phyloP scores from a whole-genome alignment of 2,888 invertebrate species.

The Adela reaumurella region DNA sequence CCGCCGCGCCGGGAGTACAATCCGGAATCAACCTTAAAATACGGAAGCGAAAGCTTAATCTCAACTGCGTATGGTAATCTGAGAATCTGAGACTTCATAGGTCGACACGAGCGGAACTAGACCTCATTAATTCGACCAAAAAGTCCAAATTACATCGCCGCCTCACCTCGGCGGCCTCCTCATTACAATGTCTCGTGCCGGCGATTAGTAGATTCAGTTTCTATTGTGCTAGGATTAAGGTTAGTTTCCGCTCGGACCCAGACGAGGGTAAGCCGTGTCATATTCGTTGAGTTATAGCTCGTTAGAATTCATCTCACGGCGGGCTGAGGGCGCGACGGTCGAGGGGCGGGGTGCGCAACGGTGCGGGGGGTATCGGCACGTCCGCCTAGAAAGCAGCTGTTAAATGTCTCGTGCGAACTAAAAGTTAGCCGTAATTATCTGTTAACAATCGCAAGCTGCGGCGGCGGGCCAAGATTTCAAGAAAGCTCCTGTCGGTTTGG shows the following conservation, averaged over 20 bases:
- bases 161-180: background rate
- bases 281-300: background rate
- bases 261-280: background rate
- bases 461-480: background rate
- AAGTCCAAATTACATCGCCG: background rate
- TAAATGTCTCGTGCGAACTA: conserved; percentile 54
- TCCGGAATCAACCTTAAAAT: too few species aligned
- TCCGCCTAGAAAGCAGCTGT: conserved; percentile 54
- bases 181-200: background rate
- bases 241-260: background rate
- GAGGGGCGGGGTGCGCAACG: background rate
- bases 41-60: too few species aligned
- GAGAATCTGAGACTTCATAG: too few species aligned
- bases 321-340: background rate
- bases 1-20: too few species aligned
- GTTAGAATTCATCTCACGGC: background rate
- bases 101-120: background rate
- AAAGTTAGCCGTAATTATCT: conserved; percentile 55
- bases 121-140: background rate
- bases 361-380: conserved; percentile 21
- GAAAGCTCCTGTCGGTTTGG: too few species aligned
- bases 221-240: background rate
- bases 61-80: too few species aligned
- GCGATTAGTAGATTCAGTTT: background rate
- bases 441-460: conserved; percentile 51